These are phyloP conservation scores for Phrynocephalus guinanensis DNA, from an alignment of 2,797 vertebrate genomes.

Conservation along the genomic window DNA sequence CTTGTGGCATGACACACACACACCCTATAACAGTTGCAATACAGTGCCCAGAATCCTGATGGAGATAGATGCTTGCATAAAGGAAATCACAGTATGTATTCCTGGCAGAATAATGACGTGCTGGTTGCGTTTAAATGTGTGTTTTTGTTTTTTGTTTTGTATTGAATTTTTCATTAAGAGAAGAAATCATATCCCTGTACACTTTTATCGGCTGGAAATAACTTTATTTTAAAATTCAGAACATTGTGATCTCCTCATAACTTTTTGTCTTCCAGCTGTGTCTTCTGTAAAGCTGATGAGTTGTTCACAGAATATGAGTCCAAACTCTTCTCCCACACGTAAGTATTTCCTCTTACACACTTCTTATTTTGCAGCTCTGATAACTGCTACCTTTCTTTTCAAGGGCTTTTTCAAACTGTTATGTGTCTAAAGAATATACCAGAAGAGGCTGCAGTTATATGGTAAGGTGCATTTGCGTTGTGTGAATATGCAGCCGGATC, in stretches of 20 bases:
- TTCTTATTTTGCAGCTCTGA: not conserved
- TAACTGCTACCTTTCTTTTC: slow-evolving; percentile 43
- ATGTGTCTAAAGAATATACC: too few relatives aligned
- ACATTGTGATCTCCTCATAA: slow-evolving; percentile 45
- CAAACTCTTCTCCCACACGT: slow-evolving; percentile 97
- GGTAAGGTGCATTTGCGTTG: too few relatives aligned
- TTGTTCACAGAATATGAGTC: slow-evolving; percentile 98
- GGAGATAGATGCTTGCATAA: too few relatives aligned
- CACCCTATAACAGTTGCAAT: too few relatives aligned
- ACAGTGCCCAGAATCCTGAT: too few relatives aligned
- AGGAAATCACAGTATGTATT: too few relatives aligned
- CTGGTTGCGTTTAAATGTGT: not conserved
- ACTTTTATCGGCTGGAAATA: not conserved
- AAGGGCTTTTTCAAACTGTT: too few relatives aligned
- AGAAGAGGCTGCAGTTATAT: too few relatives aligned
- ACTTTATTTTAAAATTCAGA: not conserved
- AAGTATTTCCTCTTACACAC: slow-evolving; percentile 74
- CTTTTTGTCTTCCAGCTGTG: slow-evolving; percentile 85
- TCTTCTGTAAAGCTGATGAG: slow-evolving; percentile 98
- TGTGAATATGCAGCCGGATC: too few relatives aligned
- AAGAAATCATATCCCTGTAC: not conserved
- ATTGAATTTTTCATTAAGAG: not conserved
- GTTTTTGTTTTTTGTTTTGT: not conserved
- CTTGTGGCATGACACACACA: too few relatives aligned
- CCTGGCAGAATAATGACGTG: not conserved